phyloP scores from a whole-genome alignment of 2,888 invertebrate species.

The Periphyllus acericola region DNA sequence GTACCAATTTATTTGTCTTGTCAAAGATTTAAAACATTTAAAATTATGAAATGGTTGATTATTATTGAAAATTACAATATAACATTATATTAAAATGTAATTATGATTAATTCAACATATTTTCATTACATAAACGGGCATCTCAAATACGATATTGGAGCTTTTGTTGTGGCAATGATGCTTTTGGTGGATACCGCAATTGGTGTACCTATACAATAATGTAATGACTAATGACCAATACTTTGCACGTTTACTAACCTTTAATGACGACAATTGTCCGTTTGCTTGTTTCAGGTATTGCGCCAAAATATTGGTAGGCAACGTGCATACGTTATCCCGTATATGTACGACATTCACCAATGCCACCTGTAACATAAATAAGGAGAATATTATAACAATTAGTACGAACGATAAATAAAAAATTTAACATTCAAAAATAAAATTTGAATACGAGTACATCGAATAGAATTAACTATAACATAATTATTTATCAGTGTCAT shows the following conservation, averaged over 20 bases:
- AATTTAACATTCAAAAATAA: neutral
- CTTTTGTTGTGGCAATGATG: too few species aligned
- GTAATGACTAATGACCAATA: neutral
- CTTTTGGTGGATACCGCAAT: too few species aligned
- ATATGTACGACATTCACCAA: slow-evolving; percentile 85
- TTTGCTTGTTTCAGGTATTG: slow-evolving; percentile 88
- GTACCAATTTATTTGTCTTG: too few species aligned
- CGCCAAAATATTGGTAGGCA: slow-evolving; percentile 83
- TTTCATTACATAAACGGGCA: neutral
- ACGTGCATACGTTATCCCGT: slow-evolving; percentile 80
- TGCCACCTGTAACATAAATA: slow-evolving; percentile 74
- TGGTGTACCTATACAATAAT: neutral
- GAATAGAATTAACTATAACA: neutral
- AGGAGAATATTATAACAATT: neutral
- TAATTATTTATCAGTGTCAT: neutral
- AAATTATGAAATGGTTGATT: neutral
- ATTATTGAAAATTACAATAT: neutral
- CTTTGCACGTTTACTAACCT: slow-evolving; percentile 71
- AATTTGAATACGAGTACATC: neutral
- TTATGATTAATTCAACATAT: neutral
- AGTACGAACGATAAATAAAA: neutral
- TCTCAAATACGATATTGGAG: neutral
- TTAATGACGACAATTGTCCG: slow-evolving; percentile 83
- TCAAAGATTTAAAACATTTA: neutral
- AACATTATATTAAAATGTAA: neutral